Evolutionary conservation across 2,888 invertebrate genomes (phyloP).

Genomic region (Tachina lurida): DNA sequence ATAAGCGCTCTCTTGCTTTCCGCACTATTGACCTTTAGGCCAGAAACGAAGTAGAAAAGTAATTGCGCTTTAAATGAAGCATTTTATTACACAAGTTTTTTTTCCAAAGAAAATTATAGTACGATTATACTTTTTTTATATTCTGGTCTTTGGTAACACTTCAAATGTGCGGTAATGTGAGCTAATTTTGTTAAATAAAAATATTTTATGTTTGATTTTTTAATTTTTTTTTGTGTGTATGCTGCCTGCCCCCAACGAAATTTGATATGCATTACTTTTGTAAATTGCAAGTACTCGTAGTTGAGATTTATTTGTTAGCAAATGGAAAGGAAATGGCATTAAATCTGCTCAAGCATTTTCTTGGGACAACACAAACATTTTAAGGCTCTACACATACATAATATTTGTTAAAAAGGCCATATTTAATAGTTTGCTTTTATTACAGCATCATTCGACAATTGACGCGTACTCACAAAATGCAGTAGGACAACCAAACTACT

Average conservation of each 20-base stretch:
- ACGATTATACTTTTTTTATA: neutral
- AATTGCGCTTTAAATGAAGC: conserved; percentile 64
- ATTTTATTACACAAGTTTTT: conserved; percentile 60
- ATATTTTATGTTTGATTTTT: neutral
- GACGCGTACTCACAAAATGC: too few species aligned
- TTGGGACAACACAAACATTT: neutral
- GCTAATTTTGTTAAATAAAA: conserved; percentile 36
- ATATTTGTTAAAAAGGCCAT: neutral
- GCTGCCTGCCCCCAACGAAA: conserved; percentile 13
- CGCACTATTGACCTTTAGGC: conserved; percentile 42
- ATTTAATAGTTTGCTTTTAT: too few species aligned
- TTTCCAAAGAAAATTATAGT: conserved; percentile 48
- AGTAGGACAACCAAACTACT: too few species aligned
- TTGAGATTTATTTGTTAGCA: conserved; percentile 35
- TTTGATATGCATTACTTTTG: conserved; percentile 44
- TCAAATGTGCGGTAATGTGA: conserved; percentile 44
- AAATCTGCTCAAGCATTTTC: neutral
- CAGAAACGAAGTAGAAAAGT: conserved; percentile 33
- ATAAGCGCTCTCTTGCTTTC: conserved; percentile 12
- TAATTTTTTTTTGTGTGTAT: neutral
- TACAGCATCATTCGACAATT: too few species aligned
- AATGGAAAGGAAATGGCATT: conserved; percentile 13
- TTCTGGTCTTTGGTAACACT: neutral
- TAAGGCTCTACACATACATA: neutral
- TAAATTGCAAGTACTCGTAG: conserved; percentile 10